Conservation (phyloP, 2,797 vertebrate genomes). For the Rachycentron canadum region DNA sequence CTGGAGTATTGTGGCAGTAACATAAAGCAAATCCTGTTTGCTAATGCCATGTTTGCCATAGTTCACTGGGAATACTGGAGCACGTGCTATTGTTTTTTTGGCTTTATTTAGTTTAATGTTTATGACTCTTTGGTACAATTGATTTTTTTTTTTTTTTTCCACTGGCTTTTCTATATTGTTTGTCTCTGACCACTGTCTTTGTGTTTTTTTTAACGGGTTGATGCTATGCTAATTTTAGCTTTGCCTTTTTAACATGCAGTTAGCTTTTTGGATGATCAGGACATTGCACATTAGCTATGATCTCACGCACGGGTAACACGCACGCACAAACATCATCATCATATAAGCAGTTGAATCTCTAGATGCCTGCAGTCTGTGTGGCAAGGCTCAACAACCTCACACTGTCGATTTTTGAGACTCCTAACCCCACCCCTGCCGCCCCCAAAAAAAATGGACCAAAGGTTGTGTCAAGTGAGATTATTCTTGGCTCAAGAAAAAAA, state of each 20-base stretch:
- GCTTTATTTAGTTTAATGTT: conserved; percentile 33
- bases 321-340: too few species aligned
- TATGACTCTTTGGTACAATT: conserved; percentile 21
- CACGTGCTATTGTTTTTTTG: conserved; percentile 1
- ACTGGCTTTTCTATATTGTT: conserved; percentile 10
- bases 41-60: conserved; percentile 30
- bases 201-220: background rate
- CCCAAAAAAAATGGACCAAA: conserved; percentile 65
- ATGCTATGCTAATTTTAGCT: background rate
- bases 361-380: background rate
- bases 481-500: conserved; percentile 57
- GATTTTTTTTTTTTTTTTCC: conserved; percentile 20
- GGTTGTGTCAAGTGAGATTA: conserved; percentile 75
- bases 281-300: background rate
- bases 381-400: conserved; percentile 36
- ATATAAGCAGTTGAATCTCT: conserved; percentile 10
- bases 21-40: conserved; percentile 58
- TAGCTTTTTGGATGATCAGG: conserved; percentile 4
- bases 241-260: background rate
- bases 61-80: conserved; percentile 15
- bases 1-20: conserved; percentile 45
- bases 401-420: conserved; percentile 31
- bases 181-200: conserved; percentile 19
- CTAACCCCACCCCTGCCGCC: conserved; percentile 9
- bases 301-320: background rate